phyloP scores from a whole-genome alignment of 2,797 vertebrate species.

The Anisognathus igniventris region DNA sequence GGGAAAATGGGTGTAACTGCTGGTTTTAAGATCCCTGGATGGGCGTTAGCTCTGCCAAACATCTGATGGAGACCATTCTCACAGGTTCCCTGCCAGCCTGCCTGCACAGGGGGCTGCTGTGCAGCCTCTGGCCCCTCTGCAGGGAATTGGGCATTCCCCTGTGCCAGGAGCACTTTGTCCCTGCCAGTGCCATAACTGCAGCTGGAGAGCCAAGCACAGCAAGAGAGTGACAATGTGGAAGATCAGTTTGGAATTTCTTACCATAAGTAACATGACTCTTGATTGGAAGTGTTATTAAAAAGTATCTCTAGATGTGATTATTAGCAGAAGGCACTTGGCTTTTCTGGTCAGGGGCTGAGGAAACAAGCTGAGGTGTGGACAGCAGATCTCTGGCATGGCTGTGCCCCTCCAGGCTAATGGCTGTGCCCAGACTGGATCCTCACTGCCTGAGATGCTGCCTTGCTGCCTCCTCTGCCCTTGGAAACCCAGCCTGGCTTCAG shows the following conservation, averaged over 20 bases:
- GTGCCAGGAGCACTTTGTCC: neutral
- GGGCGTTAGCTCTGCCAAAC: neutral
- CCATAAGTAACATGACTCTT: fast-evolving
- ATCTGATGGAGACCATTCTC: neutral
- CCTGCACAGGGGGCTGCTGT: fast-evolving
- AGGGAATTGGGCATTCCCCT: neutral
- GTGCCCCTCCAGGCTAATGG: neutral
- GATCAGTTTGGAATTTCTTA: neutral
- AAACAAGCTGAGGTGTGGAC: neutral
- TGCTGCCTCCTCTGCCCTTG: neutral
- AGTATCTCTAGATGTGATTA: neutral
- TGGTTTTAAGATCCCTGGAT: neutral
- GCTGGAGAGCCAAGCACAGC: neutral
- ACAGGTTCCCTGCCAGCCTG: neutral
- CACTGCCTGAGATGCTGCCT: neutral
- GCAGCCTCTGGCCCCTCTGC: neutral
- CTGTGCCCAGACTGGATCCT: neutral
- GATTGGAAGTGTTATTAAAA: neutral
- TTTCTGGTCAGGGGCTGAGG: fast-evolving
- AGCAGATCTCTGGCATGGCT: neutral
- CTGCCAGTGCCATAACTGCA: fast-evolving
- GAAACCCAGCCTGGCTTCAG: neutral
- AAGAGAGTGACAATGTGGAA: neutral
- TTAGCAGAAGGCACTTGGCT: neutral
- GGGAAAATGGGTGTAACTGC: neutral